Conservation (phyloP, 1,140 invertebrate species). For the Belonocnema kinseyi region DNA sequence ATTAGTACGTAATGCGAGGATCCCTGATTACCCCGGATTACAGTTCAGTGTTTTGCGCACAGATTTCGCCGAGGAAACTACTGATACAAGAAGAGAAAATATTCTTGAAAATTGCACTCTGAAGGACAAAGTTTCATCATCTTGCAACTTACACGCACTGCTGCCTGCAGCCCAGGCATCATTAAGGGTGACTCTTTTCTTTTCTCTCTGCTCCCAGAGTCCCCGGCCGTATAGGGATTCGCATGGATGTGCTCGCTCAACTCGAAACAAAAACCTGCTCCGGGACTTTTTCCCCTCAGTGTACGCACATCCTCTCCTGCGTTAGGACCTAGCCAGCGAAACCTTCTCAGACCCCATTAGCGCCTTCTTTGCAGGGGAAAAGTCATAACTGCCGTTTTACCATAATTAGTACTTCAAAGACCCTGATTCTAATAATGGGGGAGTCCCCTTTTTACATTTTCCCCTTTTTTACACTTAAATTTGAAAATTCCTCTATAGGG, state of each 20-base stretch:
- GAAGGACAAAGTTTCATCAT: neutral
- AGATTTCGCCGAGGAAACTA: too few relatives aligned
- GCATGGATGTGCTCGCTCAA: neutral
- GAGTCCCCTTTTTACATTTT: too few relatives aligned
- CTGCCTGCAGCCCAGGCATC: neutral
- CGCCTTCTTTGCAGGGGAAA: neutral
- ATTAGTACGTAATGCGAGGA: too few relatives aligned
- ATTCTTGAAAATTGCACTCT: too few relatives aligned
- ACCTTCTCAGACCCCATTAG: neutral
- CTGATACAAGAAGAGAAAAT: too few relatives aligned
- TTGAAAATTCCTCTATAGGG: too few relatives aligned
- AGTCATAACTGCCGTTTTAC: too few relatives aligned
- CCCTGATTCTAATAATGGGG: too few relatives aligned
- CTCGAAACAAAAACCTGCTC: constrained; percentile 17
- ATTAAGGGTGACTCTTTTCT: neutral
- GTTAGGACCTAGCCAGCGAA: neutral
- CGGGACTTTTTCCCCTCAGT: constrained; percentile 8
- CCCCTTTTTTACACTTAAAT: too few relatives aligned
- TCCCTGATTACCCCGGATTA: too few relatives aligned
- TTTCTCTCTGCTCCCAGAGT: neutral
- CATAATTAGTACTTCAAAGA: too few relatives aligned
- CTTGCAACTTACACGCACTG: neutral
- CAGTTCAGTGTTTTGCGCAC: too few relatives aligned
- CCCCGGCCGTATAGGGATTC: neutral
- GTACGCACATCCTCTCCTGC: neutral